Evolutionary conservation across 2,888 invertebrate genomes (phyloP).

Genomic region (Drosophila neonasuta): DNA sequence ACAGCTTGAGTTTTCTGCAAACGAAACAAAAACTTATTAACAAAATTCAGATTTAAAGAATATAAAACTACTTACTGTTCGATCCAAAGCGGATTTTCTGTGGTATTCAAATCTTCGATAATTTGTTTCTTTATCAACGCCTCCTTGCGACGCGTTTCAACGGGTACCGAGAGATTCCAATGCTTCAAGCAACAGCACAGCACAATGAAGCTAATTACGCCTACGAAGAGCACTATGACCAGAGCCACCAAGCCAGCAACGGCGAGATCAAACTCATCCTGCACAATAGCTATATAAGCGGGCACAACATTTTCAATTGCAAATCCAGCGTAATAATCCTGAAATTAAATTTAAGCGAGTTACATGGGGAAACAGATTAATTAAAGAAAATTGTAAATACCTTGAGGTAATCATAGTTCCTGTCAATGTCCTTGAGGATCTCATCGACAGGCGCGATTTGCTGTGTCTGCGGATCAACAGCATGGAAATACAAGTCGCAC

Average conservation of each 20-base stretch:
- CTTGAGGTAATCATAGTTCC: slow-evolving; percentile 92
- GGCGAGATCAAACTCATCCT: slow-evolving; percentile 92
- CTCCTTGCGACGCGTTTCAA: slow-evolving; percentile 91
- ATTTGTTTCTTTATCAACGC: slow-evolving; percentile 92
- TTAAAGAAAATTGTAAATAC: slow-evolving; percentile 75
- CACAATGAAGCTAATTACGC: slow-evolving; percentile 92
- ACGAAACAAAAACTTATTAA: neutral
- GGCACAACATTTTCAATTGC: slow-evolving; percentile 90
- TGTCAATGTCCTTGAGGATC: slow-evolving; percentile 90
- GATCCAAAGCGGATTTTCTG: slow-evolving; percentile 96
- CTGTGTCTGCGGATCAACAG: slow-evolving; percentile 88
- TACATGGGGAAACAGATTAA: neutral
- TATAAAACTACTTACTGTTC: slow-evolving; percentile 87
- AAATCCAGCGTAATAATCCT: slow-evolving; percentile 86
- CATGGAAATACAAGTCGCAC: slow-evolving; percentile 93
- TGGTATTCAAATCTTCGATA: slow-evolving; percentile 92
- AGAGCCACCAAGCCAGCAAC: slow-evolving; percentile 92
- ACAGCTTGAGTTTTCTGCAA: slow-evolving; percentile 90
- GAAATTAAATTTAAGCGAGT: slow-evolving; percentile 24
- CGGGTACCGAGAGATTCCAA: slow-evolving; percentile 92
- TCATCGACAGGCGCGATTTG: slow-evolving; percentile 90
- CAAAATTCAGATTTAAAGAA: neutral
- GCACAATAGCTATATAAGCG: slow-evolving; percentile 86
- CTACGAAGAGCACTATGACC: slow-evolving; percentile 92
- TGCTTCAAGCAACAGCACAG: slow-evolving; percentile 94